These are phyloP conservation scores for Cyprinodon tularosa DNA, from an alignment of 2,113 vertebrate genomes.

Conservation along the genomic window DNA sequence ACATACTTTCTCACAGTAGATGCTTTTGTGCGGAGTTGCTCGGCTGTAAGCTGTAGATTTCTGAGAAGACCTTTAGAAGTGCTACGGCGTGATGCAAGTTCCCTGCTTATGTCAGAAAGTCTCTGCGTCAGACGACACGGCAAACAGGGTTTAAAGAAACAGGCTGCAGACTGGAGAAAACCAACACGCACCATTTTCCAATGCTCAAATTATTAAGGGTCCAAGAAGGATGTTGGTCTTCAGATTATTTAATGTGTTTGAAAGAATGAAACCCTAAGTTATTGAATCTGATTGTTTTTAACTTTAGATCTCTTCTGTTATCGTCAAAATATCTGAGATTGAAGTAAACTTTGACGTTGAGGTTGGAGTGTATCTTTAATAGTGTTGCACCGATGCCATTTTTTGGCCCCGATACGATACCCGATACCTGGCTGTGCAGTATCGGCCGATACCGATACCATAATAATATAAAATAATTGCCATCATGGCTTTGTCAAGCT, in stretches of 20 bases:
- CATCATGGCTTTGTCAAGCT: too few species aligned
- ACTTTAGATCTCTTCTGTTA: background rate
- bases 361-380: too few species aligned
- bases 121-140: slow-evolving; percentile 20
- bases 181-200: background rate
- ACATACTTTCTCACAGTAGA: slow-evolving; percentile 26
- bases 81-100: slow-evolving; percentile 63
- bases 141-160: slow-evolving; percentile 22
- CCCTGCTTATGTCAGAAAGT: slow-evolving; percentile 46
- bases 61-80: slow-evolving; percentile 64
- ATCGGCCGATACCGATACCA: too few species aligned
- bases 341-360: too few species aligned
- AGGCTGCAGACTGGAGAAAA: slow-evolving; percentile 17
- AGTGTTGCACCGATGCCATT: too few species aligned
- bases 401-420: too few species aligned
- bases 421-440: too few species aligned
- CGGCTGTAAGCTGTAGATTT: slow-evolving; percentile 61
- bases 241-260: too few species aligned
- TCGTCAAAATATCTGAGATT: background rate
- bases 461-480: too few species aligned
- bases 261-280: background rate
- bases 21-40: slow-evolving; percentile 60
- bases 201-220: background rate
- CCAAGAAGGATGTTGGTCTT: background rate
- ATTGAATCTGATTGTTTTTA: background rate